Conservation (phyloP, 2,888 invertebrate species). For the Strigamia transsilvanica region DNA sequence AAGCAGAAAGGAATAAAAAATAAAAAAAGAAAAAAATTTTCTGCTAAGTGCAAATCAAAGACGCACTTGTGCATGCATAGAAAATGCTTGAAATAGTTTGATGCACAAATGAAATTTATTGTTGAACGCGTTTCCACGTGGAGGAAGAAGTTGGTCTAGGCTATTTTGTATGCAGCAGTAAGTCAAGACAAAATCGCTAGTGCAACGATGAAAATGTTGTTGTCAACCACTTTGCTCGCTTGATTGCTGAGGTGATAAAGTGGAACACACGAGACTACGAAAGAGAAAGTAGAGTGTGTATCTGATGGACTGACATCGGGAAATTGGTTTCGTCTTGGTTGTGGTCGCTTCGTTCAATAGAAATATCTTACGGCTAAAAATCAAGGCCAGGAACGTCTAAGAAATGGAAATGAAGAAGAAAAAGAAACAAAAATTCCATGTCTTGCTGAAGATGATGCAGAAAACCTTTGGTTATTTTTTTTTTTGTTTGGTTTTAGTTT, state of each 20-base stretch:
- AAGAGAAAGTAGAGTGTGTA: background rate
- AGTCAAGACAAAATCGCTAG: background rate
- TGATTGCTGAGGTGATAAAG: constrained; percentile 49
- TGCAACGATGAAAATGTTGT: constrained; percentile 43
- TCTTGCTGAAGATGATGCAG: background rate
- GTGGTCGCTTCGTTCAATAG: background rate
- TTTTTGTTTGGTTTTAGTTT: background rate
- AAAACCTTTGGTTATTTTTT: background rate
- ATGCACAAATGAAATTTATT: constrained; percentile 29
- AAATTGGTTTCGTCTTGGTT: constrained; percentile 23
- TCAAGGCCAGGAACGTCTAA: background rate
- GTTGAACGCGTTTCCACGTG: background rate
- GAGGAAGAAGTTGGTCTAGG: background rate
- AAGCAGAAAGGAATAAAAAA: background rate
- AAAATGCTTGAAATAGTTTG: constrained; percentile 41
- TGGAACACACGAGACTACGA: constrained; percentile 29
- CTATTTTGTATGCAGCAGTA: constrained; percentile 44
- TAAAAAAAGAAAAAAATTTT: background rate
- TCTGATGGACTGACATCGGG: constrained; percentile 46
- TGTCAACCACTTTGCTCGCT: constrained; percentile 49
- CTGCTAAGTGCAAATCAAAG: background rate
- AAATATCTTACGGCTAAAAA: constrained; percentile 30
- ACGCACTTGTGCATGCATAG: background rate
- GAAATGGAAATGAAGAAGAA: background rate
- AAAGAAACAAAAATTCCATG: background rate